Evolutionary conservation across 2,113 vertebrate genomes (phyloP).

Genomic region (Laterallus jamaicensis): DNA sequence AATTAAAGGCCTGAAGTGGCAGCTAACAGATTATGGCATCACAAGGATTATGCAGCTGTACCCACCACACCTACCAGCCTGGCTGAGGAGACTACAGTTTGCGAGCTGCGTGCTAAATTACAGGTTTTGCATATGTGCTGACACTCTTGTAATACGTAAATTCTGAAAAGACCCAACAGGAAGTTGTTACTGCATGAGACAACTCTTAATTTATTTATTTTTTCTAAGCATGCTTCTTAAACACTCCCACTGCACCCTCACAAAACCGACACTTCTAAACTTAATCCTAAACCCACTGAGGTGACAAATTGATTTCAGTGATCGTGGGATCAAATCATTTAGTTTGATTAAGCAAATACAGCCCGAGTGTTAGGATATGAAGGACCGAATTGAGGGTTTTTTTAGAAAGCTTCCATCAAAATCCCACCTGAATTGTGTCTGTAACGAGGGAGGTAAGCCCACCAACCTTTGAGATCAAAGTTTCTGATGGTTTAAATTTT

Average conservation of each 20-base stretch:
- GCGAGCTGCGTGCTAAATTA: background rate
- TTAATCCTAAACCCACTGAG: background rate
- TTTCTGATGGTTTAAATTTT: background rate
- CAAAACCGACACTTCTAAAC: background rate
- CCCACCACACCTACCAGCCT: background rate
- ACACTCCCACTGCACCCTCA: background rate
- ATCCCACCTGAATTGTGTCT: background rate
- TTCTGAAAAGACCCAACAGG: background rate
- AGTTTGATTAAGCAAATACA: background rate
- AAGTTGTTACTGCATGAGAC: constrained; percentile 39
- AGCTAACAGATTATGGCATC: background rate
- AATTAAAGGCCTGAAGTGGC: background rate
- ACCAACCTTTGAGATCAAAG: background rate
- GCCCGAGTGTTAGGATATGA: background rate
- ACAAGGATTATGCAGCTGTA: background rate
- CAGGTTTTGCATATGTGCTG: background rate
- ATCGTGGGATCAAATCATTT: background rate
- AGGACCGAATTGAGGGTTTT: background rate
- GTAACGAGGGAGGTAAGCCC: background rate
- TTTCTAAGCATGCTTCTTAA: background rate
- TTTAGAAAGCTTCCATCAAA: background rate
- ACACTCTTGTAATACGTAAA: background rate
- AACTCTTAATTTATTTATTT: background rate
- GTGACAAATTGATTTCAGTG: background rate
- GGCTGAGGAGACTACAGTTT: background rate